A percentile compares a stretch with the other conserved stretches of the same genome.
Conservation (phyloP, 30 jellyfish, hydroid and myxozoan species). For the Nemopilema nomurai region DNA sequence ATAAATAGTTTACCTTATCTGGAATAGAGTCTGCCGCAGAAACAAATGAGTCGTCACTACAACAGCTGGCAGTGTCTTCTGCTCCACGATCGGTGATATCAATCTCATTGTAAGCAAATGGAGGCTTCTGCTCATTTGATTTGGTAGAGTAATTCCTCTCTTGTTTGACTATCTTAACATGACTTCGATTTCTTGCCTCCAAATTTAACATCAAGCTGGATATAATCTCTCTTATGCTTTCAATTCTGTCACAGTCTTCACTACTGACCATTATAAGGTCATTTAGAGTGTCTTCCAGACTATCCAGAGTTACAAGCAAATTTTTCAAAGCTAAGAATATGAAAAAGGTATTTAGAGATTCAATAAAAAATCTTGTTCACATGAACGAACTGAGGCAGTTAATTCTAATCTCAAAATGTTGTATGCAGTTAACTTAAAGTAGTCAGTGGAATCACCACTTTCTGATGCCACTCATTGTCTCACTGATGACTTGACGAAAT, state of each 20-base stretch:
- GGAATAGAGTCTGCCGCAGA: constrained; percentile 89
- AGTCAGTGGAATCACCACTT: no score
- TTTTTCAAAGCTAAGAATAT: constrained; percentile 29
- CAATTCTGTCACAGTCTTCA: neutral
- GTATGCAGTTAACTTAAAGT: no score
- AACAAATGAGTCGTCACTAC: constrained; percentile 85
- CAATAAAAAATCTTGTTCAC: no score
- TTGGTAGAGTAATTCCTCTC: neutral
- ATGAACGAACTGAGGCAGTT: no score
- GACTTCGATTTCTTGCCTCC: neutral
- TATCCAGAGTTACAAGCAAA: constrained; percentile 12
- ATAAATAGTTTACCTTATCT: constrained; percentile 2
- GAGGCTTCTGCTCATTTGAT: neutral
- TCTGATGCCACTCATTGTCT: no score
- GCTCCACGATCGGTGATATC: constrained; percentile 29
- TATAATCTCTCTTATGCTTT: neutral
- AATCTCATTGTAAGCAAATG: neutral
- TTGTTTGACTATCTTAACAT: neutral
- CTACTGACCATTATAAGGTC: neutral
- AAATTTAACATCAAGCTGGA: neutral
- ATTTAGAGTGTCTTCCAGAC: constrained; percentile 2
- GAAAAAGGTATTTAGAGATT: no score
- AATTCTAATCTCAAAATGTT: no score
- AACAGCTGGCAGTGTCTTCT: constrained; percentile 55
- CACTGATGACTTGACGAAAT: no score